A percentile compares a stretch with the other conserved stretches of the same genome.
Conservation (phyloP, 2,113 vertebrate genomes). For the Brachyistius frenatus region DNA sequence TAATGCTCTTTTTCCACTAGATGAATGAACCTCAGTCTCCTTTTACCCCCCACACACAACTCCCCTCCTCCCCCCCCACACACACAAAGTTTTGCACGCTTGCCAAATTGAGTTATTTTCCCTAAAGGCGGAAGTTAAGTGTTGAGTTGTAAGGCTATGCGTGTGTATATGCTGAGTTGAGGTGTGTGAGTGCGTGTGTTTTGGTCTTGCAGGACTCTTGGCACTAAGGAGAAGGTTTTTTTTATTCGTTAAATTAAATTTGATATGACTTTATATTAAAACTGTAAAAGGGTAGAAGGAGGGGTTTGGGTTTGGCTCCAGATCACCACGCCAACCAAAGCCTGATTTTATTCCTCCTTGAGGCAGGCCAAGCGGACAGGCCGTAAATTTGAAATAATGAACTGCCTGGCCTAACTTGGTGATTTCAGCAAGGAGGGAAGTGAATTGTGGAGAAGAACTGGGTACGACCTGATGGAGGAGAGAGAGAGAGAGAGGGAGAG, state of each 20-base stretch:
- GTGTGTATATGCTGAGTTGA: neutral
- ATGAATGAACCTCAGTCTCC: slow-evolving; percentile 34
- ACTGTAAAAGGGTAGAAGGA: slow-evolving; percentile 60
- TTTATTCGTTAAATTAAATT: slow-evolving; percentile 76
- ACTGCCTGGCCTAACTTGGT: slow-evolving; percentile 66
- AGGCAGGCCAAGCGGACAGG: slow-evolving; percentile 77
- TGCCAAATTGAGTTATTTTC: slow-evolving; percentile 42
- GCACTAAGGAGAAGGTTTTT: slow-evolving; percentile 41
- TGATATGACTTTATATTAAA: slow-evolving; percentile 79
- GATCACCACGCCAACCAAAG: slow-evolving; percentile 71
- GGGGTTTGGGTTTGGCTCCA: slow-evolving; percentile 63
- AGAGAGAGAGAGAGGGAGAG: slow-evolving; percentile 1
- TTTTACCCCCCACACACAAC: slow-evolving; percentile 16
- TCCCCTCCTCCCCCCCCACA: neutral
- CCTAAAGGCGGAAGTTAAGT: slow-evolving; percentile 43
- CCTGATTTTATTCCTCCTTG: slow-evolving; percentile 72
- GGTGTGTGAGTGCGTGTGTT: slow-evolving; percentile 29
- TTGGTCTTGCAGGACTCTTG: slow-evolving; percentile 52
- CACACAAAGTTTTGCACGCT: neutral
- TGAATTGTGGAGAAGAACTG: slow-evolving; percentile 49
- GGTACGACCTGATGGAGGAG: slow-evolving; percentile 41
- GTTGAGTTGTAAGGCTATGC: slow-evolving; percentile 12
- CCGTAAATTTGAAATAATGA: slow-evolving; percentile 85
- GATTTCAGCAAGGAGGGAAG: slow-evolving; percentile 62
- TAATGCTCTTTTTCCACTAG: slow-evolving; percentile 34